Evolutionary conservation across 2,797 vertebrate genomes (phyloP).

Genomic region (Pagetopsis macropterus): DNA sequence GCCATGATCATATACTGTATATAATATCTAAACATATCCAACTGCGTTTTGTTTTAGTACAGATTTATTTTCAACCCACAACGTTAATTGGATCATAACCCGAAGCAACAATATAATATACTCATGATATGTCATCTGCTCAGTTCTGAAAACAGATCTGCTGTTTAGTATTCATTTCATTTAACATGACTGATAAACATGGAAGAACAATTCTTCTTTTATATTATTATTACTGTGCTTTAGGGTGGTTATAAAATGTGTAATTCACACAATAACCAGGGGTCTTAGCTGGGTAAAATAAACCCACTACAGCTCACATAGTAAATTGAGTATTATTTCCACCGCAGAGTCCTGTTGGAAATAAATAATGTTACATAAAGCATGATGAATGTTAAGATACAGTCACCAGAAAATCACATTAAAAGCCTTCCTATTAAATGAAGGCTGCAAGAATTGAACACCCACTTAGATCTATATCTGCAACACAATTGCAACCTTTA

Average conservation of each 20-base stretch:
- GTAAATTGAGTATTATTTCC: neutral
- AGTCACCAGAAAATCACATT: neutral
- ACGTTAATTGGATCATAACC: slow-evolving; percentile 1
- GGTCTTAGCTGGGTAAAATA: neutral
- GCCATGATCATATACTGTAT: neutral
- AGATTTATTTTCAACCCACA: neutral
- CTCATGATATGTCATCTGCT: slow-evolving; percentile 2
- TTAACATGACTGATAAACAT: neutral
- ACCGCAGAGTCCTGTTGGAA: neutral
- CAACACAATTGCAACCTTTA: neutral
- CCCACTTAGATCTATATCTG: neutral
- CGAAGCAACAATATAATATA: neutral
- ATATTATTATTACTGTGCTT: too few relatives aligned
- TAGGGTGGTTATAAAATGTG: neutral
- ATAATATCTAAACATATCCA: slow-evolving; percentile 1
- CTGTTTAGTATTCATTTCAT: neutral
- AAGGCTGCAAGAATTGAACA: neutral
- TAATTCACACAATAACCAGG: neutral
- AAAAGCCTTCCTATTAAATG: neutral
- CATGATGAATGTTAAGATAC: neutral
- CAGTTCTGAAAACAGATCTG: neutral
- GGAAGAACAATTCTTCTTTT: neutral
- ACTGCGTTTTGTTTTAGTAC: neutral
- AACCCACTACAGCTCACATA: neutral
- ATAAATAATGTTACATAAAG: neutral